Evolutionary conservation across 2,888 invertebrate species (phyloP).

Genomic region (Agrilus mali): DNA sequence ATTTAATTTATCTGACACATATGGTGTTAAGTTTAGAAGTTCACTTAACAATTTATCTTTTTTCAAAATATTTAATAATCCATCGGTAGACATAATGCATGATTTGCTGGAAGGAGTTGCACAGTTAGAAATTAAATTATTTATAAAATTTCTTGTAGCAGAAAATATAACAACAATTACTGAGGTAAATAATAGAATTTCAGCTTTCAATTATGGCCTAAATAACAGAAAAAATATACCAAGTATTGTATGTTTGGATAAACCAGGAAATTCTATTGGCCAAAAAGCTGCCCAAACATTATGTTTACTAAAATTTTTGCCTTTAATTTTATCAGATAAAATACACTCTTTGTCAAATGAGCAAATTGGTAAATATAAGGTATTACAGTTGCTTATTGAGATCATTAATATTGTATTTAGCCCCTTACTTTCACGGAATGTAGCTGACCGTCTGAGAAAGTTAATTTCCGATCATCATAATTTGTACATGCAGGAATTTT

Average conservation of each 20-base stretch:
- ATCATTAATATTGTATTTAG: constrained; percentile 2
- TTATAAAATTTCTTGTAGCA: constrained; percentile 6
- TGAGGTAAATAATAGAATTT: constrained; percentile 9
- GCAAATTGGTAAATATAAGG: constrained; percentile 1
- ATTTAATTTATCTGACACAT: constrained; percentile 3
- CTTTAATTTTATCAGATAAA: constrained; percentile 6
- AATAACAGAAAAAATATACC: constrained; percentile 7
- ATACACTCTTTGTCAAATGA: not conserved
- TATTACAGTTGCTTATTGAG: not conserved
- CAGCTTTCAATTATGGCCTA: constrained; percentile 11
- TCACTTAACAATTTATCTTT: constrained; percentile 9
- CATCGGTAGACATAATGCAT: constrained; percentile 15
- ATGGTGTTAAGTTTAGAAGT: constrained; percentile 7
- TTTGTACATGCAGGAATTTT: constrained; percentile 3
- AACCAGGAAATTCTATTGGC: constrained; percentile 7
- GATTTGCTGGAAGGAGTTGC: constrained; percentile 16
- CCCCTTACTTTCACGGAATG: no score
- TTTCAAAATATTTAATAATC: constrained; percentile 9
- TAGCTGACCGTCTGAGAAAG: not conserved
- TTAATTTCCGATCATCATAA: constrained; percentile 5
- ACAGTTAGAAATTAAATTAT: constrained; percentile 11
- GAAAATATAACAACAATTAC: constrained; percentile 5
- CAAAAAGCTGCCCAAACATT: constrained; percentile 8
- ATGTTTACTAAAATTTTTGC: constrained; percentile 9
- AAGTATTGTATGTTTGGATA: constrained; percentile 7